Base-by-base conservation (phyloP, 2,797 vertebrate genomes). In the Anabacerthia variegaticeps region DNA sequence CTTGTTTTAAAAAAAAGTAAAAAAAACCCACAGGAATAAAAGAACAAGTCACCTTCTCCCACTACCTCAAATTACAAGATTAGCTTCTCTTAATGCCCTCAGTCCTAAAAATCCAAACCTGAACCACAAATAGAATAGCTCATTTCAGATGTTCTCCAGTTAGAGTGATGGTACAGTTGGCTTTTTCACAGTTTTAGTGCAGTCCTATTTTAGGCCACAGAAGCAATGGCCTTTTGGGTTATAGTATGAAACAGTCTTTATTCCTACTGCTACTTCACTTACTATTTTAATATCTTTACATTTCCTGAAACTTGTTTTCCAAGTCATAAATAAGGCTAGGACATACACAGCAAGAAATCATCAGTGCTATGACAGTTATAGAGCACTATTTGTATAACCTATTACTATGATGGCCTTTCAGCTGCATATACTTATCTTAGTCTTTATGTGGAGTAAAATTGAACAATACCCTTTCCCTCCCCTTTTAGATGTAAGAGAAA, bases 281-380 rank as follows among this genome's bases (percentile, higher is more conserved):
- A 49, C 56, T 91, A 75, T 75, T 94, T 93, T 76, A 86, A 8
- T 89, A 58, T 56, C 83, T 86, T 79, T 56, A 48, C 21, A 71
- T 86, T 81, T 67, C 55, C 85, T 74, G 34, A 59, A 89, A 92
- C 65, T n/a, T 95, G 72, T 69, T 93, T 95, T 92, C 65, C 74
- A 88, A 87, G 49, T 76, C 23, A 4, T 55, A 88, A 91, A 88
- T 78, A 78, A 75, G 68, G 69, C 55, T 9, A 85, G 27, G 72
- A 67, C 34, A 79, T 56, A 14, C 1, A 86, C 20, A 75, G 44
- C 62, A 56, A 78, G 44, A 85, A 55, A 8, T 23, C 20, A 44
- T 68, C 77, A 83, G 63, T 54, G 63, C 44, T 43, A 6, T 32
- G 76, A 77, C 61, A 85, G 30, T 52, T 67, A 37, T 3, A 81